Evolutionary conservation across 2,797 vertebrate species (phyloP), one percentile per base, ranked within the genome.

Genomic region (Adrianichthys oophorus): DNA sequence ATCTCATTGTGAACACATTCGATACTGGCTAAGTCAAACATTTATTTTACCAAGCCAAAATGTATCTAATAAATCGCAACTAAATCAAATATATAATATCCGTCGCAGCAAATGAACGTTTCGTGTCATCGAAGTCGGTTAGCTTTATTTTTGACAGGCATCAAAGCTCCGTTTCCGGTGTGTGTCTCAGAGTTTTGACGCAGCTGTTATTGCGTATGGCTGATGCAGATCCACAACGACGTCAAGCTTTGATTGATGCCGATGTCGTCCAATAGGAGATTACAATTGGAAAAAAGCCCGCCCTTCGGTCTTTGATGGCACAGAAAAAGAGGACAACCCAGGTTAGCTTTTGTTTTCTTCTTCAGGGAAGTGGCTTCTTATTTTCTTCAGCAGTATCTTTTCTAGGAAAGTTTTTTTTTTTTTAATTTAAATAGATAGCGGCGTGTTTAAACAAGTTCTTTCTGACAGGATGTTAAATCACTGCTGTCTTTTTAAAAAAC

Each of bases 221-320:
- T 80, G 87, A 87, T 82, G 85, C 86, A 48, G 82, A 74, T 62
- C 76, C 78, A 74, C 79, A 14, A 59, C 29, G 75, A 78, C 52
- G 44, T 16, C 1, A 15, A 59, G 44, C 41, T 59, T 69, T 84
- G 85, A 93, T 74, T 76, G 91, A 86, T 90, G 82, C 0, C 13
- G 1, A 5, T 18, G 16, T 56, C 50, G 23, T 48, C 91, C 89
- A 92, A 92, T 91, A 48, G 52, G 43, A 59, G 7, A 13, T 48
- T 63, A 83, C 71, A 66, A 70, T 70, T 24, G 13, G 48, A 44
- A 41, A 44, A 5, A 1, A 14, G 21, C 41, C 13, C 71, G 41
- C 76, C 76, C 55, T 72, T 69, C 54, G 19, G 14, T 61, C 55
- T 76, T 24, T 18, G 46, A 48, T 53, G 44, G 48, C 61, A 66